Percentiles rank a stretch among this genome's conserved stretches.
phyloP scores from a whole-genome alignment of 2,113 vertebrate species.

The Sterna hirundo region DNA sequence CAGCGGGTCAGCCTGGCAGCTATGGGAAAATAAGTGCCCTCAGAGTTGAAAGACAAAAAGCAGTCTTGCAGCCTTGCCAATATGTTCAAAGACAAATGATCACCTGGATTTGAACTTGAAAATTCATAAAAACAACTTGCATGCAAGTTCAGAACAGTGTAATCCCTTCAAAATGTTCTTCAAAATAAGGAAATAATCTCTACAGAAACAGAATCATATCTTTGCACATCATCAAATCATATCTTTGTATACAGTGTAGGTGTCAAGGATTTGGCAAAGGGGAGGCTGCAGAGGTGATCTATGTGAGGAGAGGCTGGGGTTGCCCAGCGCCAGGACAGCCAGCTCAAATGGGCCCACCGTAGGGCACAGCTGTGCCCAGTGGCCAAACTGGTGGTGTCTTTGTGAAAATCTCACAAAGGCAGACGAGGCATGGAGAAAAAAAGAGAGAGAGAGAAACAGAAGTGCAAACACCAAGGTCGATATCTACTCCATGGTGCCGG shows the following conservation, averaged over 20 bases:
- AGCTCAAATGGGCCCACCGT: accelerated
- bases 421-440: background rate
- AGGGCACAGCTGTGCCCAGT: no score
- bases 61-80: background rate
- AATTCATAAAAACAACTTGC: background rate
- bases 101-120: background rate
- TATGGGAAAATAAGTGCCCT: background rate
- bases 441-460: background rate
- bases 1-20: background rate
- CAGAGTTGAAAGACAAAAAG: background rate
- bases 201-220: background rate
- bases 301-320: background rate
- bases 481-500: background rate
- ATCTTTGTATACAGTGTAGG: background rate
- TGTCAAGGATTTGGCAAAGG: background rate
- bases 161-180: background rate
- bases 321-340: accelerated
- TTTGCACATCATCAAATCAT: background rate
- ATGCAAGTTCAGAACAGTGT: background rate
- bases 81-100: background rate
- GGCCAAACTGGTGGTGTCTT: background rate
- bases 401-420: background rate
- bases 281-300: background rate
- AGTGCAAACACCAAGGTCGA: background rate
- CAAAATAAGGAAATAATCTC: background rate